phyloP scores from a whole-genome alignment of 2,888 invertebrate genomes.

The Automeris io region DNA sequence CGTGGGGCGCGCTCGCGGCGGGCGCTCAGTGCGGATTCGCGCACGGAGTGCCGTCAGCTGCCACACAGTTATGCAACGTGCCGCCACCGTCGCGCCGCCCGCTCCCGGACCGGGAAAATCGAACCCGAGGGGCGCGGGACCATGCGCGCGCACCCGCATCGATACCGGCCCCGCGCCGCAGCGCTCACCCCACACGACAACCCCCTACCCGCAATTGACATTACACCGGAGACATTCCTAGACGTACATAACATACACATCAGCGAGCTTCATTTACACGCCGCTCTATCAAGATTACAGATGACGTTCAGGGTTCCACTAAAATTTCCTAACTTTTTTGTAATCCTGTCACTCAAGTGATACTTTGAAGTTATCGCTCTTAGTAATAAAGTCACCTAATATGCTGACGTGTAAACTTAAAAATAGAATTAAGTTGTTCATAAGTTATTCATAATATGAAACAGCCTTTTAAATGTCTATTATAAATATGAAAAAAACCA shows the following conservation, averaged over 20 bases:
- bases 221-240: conserved; percentile 41
- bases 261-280: conserved; percentile 18
- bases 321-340: no score
- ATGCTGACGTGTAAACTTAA: no score
- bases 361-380: no score
- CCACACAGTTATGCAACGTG: conserved; percentile 71
- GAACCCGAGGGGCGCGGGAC: conserved; percentile 54
- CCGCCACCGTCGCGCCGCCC: conserved; percentile 66
- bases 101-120: conserved; percentile 58
- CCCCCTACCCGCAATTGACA: conserved; percentile 45
- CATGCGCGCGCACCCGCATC: conserved; percentile 64
- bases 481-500: no score
- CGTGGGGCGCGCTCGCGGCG: conserved; percentile 66
- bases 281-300: conserved; percentile 1
- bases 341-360: no score
- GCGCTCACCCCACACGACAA: conserved; percentile 19
- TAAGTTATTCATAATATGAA: no score
- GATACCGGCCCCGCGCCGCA: conserved; percentile 36
- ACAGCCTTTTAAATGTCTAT: no score
- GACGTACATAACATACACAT: conserved; percentile 24
- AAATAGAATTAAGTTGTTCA: no score
- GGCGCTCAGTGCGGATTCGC: conserved; percentile 70
- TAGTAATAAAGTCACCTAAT: no score
- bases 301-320: conserved; percentile 4
- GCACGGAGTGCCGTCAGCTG: conserved; percentile 73